Conservation (phyloP, 2,113 vertebrate species). For the Accipiter virgatus region DNA sequence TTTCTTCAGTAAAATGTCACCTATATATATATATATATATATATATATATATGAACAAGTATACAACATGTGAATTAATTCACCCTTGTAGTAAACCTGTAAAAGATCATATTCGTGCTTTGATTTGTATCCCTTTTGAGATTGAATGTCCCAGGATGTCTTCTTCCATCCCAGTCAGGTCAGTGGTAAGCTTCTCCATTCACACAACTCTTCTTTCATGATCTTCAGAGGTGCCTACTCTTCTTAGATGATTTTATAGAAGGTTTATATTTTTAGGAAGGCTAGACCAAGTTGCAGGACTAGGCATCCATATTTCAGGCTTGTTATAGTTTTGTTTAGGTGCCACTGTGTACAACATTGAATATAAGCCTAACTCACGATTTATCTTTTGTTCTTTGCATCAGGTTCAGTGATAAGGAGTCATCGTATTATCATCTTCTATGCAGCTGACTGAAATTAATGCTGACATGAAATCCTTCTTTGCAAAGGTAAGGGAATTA, state of each 20-base stretch:
- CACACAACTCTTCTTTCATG: neutral
- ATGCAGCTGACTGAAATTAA: constrained; percentile 22
- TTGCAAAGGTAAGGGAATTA: neutral
- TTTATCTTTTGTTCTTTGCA: neutral
- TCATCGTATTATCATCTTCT: neutral
- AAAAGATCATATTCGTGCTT: neutral
- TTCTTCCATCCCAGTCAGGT: neutral
- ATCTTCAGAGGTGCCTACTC: neutral
- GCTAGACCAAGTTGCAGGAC: neutral
- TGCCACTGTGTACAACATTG: neutral
- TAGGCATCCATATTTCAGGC: neutral
- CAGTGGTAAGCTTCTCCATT: neutral
- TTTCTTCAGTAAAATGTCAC: constrained; percentile 18
- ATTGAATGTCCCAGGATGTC: neutral
- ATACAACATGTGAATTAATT: neutral
- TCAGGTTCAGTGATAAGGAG: neutral
- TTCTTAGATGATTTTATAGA: neutral
- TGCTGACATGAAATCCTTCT: neutral
- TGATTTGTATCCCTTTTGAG: neutral
- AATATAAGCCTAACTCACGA: neutral
- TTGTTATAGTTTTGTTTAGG: neutral
- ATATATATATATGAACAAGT: neutral
- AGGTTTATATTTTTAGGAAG: neutral
- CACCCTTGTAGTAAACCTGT: neutral
- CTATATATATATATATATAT: too few relatives aligned